phyloP scores from a whole-genome alignment of 64 coral and sea anemone species.

The Porites australiensis region DNA sequence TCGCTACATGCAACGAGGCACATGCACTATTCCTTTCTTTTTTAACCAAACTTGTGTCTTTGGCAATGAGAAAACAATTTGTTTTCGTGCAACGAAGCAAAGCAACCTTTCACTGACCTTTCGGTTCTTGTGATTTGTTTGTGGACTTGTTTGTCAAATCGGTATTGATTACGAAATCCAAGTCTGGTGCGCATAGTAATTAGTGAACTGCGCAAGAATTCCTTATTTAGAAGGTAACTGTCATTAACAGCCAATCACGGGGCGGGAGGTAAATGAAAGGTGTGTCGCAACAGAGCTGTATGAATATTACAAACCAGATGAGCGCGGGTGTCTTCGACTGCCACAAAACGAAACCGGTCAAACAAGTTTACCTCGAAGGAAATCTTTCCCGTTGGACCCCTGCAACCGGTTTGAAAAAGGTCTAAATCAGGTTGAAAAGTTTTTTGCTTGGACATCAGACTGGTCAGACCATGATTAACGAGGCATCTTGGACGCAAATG shows the following conservation, averaged over 20 bases:
- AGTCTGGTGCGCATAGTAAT: neutral
- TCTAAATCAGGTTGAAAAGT: neutral
- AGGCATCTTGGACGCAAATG: slow-evolving; percentile 6
- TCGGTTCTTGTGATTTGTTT: slow-evolving; percentile 5
- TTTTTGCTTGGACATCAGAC: neutral
- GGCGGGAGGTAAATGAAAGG: neutral
- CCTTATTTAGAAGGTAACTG: slow-evolving; percentile 1
- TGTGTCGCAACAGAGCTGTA: neutral
- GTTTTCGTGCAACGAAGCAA: too few relatives aligned
- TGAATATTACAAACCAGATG: too few relatives aligned
- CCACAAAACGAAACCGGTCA: slow-evolving; percentile 54
- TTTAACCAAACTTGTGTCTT: too few relatives aligned
- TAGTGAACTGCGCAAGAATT: neutral
- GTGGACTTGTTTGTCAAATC: neutral
- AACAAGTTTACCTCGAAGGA: slow-evolving; percentile 38
- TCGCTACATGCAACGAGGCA: too few relatives aligned
- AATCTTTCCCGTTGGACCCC: neutral
- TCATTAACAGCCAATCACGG: slow-evolving; percentile 21
- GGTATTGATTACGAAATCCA: neutral
- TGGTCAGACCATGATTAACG: slow-evolving; percentile 10
- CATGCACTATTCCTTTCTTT: too few relatives aligned
- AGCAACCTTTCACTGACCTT: neutral
- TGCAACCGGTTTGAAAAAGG: slow-evolving; percentile 33
- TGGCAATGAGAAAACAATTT: neutral
- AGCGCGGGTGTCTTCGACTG: neutral